These are phyloP conservation scores for Coenonympha glycerion DNA, from an alignment of 2,888 invertebrate genomes.

Conservation along the genomic window DNA sequence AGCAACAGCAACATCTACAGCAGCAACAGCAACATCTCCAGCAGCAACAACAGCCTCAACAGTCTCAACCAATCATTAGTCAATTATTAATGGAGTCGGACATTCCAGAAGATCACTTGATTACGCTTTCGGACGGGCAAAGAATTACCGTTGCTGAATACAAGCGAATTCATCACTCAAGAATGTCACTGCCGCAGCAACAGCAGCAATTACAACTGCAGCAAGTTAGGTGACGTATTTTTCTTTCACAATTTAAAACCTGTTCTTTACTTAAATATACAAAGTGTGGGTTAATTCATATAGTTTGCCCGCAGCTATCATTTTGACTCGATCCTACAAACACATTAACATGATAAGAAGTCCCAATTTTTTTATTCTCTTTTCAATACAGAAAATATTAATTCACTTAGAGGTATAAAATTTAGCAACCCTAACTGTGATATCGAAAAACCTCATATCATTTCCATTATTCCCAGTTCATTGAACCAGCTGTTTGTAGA, in stretches of 20 bases:
- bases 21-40: conserved; percentile 44
- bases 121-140: conserved; percentile 61
- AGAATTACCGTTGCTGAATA: conserved; percentile 66
- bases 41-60: conserved; percentile 43
- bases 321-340: too few relatives aligned
- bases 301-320: too few relatives aligned
- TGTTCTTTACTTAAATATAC: too few relatives aligned
- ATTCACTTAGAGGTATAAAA: too few relatives aligned
- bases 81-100: conserved; percentile 59
- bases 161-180: conserved; percentile 54
- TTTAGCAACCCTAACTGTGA: too few relatives aligned
- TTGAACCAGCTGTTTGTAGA: too few relatives aligned
- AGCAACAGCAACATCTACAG: conserved; percentile 45
- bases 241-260: background rate
- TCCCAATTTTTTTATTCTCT: too few relatives aligned
- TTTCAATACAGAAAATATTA: too few relatives aligned
- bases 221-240: conserved; percentile 38
- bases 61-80: conserved; percentile 41
- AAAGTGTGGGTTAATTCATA: too few relatives aligned
- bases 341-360: too few relatives aligned
- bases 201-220: conserved; percentile 25
- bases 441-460: too few relatives aligned
- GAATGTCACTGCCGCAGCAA: conserved; percentile 46
- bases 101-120: conserved; percentile 55
- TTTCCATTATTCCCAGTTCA: too few relatives aligned